phyloP scores from a whole-genome alignment of 2,888 invertebrate species.

The Calameuta idolon region DNA sequence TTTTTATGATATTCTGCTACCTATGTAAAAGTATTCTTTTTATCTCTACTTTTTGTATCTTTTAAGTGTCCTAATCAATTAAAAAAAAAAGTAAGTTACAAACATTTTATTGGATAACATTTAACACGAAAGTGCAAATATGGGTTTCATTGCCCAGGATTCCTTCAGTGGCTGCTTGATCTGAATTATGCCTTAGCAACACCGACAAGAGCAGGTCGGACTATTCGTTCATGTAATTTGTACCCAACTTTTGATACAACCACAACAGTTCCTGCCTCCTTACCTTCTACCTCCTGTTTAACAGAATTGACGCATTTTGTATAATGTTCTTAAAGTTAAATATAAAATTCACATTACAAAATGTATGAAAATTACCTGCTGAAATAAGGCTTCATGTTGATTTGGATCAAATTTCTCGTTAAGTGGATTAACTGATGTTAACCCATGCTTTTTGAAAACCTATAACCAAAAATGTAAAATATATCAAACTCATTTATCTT shows the following conservation, averaged over 20 bases:
- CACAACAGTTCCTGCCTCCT: slow-evolving; percentile 87
- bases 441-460: slow-evolving; percentile 92
- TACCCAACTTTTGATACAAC: slow-evolving; percentile 97
- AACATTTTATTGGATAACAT: neutral
- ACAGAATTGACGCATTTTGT: slow-evolving; percentile 11
- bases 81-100: neutral
- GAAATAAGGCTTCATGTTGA: slow-evolving; percentile 94
- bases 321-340: neutral
- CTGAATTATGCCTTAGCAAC: slow-evolving; percentile 78
- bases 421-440: slow-evolving; percentile 87
- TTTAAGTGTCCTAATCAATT: neutral
- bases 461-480: slow-evolving; percentile 52
- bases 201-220: slow-evolving; percentile 96
- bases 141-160: neutral
- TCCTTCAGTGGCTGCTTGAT: neutral
- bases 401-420: slow-evolving; percentile 97
- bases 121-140: neutral
- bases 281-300: slow-evolving; percentile 79
- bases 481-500: slow-evolving; percentile 4
- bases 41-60: neutral
- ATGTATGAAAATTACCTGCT: slow-evolving; percentile 74
- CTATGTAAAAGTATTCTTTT: neutral
- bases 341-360: neutral
- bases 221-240: slow-evolving; percentile 91
- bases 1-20: neutral